Base-by-base conservation (phyloP, 2,797 vertebrate genomes). In the Amblyopsis hoosieri region DNA sequence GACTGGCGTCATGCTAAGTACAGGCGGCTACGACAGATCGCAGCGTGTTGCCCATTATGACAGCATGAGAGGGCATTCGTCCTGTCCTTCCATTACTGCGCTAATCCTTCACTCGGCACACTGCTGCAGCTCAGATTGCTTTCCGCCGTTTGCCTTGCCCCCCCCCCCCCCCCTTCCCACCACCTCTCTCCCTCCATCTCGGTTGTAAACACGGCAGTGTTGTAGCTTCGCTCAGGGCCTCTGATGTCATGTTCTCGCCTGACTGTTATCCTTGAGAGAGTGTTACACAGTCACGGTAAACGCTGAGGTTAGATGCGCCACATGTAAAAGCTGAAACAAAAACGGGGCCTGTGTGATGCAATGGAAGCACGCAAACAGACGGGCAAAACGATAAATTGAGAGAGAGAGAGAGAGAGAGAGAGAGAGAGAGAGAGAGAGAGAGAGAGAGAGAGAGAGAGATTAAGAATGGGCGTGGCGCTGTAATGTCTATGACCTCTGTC, bases 71-170 rank as follows among this genome's bases (percentile, higher is more conserved):
- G 82, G 74, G 76, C 45, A 37, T 83, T 81, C 69, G 73, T 83
- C 72, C 71, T 66, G 73, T 83, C 72, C 73, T 66, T 77, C 70
- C 72, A 72, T 85, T 81, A 74, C 68, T 64, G 60, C 51, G 12
- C 69, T 76, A 78, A 86, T 89, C 84, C 85, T 45, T 68, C 72
- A 81, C 81, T 80, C 81, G 85, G 90, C 77, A 66, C 63, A 79
- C 68, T 71, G 68, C 17, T 82, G 88, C 88, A 87, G 84, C 66
- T 64, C 74, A 72, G 79, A 74, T 66, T 3, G 76, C 74, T 74
- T 84, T 48, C 23, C 23, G 3, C 23, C 23, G 3, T 3, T 3
- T 23, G 3, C 23, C 23, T 23, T 23, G 23, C 23, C 23, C 23
- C 23, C 23, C 23, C 23, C 3, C 19, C 0, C 19, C 3, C 23